phyloP scores from a whole-genome alignment of 2,888 invertebrate species.

The Dicranocentrus wangi region DNA sequence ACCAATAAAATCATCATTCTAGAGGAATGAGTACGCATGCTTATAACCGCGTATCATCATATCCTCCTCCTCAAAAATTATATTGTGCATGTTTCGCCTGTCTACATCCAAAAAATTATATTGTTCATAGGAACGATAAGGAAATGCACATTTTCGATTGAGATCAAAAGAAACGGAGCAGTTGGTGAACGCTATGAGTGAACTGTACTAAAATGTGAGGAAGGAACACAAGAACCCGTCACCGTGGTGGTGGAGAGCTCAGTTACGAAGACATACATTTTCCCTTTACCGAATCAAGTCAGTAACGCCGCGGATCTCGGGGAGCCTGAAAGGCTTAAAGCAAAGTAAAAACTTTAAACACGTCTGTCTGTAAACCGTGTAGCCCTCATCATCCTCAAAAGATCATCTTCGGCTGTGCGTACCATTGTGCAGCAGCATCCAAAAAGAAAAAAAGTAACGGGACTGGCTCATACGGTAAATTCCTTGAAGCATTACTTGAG shows the following conservation, averaged over 20 bases:
- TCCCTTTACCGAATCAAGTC: conserved; percentile 45
- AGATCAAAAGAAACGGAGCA: conserved; percentile 44
- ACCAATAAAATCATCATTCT: no score
- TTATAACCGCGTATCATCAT: no score
- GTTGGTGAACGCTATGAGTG: conserved; percentile 14
- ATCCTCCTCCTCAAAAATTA: no score
- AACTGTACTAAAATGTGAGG: conserved; percentile 32
- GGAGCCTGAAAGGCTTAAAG: no score
- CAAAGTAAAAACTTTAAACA: no score
- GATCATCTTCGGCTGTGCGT: background rate
- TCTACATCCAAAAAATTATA: no score
- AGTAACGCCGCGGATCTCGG: conserved; percentile 27
- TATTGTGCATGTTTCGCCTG: no score
- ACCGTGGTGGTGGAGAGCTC: background rate
- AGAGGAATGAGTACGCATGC: no score
- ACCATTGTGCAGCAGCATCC: no score
- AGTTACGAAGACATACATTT: background rate
- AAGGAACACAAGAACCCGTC: no score
- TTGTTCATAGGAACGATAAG: no score
- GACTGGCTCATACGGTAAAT: conserved; percentile 51
- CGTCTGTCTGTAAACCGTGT: background rate
- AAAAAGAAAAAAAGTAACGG: conserved; percentile 42
- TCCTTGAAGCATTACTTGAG: conserved; percentile 41
- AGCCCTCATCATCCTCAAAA: background rate
- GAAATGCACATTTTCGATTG: conserved; percentile 21